These are phyloP conservation scores for Lepidocolaptes lacrymiger DNA, from an alignment of 2,797 vertebrate species.

Conservation along the genomic window DNA sequence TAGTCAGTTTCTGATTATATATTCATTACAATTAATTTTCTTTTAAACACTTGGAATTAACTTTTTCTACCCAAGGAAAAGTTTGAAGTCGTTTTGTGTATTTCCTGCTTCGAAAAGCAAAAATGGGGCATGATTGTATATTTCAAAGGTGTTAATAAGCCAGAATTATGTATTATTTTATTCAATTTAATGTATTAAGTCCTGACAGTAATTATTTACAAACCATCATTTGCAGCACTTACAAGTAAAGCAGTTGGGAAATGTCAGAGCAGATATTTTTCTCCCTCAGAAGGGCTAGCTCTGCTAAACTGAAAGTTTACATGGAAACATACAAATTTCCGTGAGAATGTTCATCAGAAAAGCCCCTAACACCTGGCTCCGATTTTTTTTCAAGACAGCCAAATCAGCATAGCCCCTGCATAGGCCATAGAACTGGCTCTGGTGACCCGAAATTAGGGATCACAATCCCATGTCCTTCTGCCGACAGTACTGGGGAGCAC, in stretches of 20 bases:
- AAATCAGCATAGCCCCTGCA: fast-evolving
- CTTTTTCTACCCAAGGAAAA: neutral
- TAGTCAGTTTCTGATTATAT: neutral
- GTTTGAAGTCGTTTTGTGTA: neutral
- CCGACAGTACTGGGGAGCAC: neutral
- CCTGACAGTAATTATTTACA: neutral
- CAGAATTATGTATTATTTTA: neutral
- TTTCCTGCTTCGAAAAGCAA: neutral
- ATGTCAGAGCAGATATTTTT: neutral
- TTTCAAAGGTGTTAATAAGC: neutral
- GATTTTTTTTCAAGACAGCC: neutral
- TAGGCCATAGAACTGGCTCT: fast-evolving
- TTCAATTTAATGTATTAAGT: neutral
- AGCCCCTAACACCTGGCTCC: neutral
- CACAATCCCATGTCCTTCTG: neutral
- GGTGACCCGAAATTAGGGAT: neutral
- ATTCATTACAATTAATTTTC: neutral
- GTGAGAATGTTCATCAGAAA: neutral
- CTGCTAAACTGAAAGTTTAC: neutral
- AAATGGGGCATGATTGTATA: neutral
- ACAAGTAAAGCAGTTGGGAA: neutral
- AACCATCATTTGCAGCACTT: neutral
- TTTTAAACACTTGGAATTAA: neutral
- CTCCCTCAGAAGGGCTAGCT: neutral
- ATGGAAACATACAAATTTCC: neutral